A percentile compares a stretch with the other conserved stretches of the same genome.
Conservation (phyloP, 2,113 vertebrate species). For the Amphilophus citrinellus region DNA sequence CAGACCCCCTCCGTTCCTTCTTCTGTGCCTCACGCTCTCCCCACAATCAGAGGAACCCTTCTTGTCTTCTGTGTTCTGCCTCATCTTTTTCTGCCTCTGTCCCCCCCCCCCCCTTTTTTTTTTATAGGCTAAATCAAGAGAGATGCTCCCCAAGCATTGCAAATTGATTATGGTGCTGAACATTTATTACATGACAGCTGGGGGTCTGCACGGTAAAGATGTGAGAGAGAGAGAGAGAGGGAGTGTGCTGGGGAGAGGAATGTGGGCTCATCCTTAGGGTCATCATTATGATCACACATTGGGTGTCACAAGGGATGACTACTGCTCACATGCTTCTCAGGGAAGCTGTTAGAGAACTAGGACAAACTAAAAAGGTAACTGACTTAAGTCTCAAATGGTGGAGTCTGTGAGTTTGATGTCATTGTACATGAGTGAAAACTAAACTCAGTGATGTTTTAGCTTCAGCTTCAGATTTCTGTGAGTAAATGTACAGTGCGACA, state of each 20-base stretch:
- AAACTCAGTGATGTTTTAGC: neutral
- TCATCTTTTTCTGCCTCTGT: constrained; percentile 69
- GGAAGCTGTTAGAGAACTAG: constrained; percentile 28
- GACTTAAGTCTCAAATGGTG: neutral
- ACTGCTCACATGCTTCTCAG: constrained; percentile 11
- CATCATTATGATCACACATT: constrained; percentile 61
- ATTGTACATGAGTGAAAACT: neutral
- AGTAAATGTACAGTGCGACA: neutral
- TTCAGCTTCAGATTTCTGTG: constrained; percentile 9
- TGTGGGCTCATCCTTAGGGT: constrained; percentile 59
- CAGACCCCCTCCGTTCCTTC: constrained; percentile 55
- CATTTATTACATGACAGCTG: constrained; percentile 84
- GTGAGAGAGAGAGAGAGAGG: constrained; percentile 35
- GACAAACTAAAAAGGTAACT: constrained; percentile 34
- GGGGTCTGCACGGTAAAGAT: constrained; percentile 65
- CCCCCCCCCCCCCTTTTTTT: neutral
- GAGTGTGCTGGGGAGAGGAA: constrained; percentile 63
- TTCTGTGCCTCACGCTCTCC: constrained; percentile 42
- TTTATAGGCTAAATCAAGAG: constrained; percentile 75
- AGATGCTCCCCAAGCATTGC: constrained; percentile 82
- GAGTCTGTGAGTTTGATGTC: neutral
- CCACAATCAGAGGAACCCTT: constrained; percentile 64
- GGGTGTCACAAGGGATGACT: constrained; percentile 23
- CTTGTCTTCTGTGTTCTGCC: constrained; percentile 68
- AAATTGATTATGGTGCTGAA: constrained; percentile 84